These are phyloP conservation scores for Clupea harengus DNA, from an alignment of 2,113 vertebrate species.

Conservation along the genomic window DNA sequence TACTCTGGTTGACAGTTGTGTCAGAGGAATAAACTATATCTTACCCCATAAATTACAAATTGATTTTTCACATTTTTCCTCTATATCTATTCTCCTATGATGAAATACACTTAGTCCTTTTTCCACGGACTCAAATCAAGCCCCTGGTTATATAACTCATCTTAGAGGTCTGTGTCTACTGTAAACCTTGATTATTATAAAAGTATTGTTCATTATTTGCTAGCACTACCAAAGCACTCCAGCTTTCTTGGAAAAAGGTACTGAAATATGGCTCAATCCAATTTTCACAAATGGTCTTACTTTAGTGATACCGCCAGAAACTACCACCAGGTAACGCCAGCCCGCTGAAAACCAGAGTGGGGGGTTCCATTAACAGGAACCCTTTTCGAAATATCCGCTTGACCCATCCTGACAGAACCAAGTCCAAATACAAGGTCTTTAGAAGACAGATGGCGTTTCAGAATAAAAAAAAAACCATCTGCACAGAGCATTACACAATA, in stretches of 20 bases:
- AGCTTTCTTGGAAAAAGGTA: neutral
- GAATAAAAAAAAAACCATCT: neutral
- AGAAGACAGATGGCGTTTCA: neutral
- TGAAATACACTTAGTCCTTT: constrained; percentile 5
- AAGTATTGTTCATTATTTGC: constrained; percentile 22
- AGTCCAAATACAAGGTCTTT: neutral
- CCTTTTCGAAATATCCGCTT: neutral
- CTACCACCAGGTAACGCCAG: neutral
- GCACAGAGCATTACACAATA: neutral
- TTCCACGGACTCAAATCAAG: constrained; percentile 29
- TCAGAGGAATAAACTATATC: constrained; percentile 14
- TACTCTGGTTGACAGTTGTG: neutral
- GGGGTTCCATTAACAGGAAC: neutral
- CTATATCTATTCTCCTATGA: neutral
- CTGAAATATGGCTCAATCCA: constrained; percentile 47
- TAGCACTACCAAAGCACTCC: constrained; percentile 33
- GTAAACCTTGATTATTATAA: constrained; percentile 44
- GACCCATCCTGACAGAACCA: neutral
- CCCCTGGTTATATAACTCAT: constrained; percentile 40
- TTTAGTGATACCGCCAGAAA: neutral
- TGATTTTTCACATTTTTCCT: neutral
- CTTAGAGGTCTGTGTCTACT: constrained; percentile 43
- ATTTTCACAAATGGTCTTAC: constrained; percentile 17
- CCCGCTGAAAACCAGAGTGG: neutral
- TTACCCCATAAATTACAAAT: constrained; percentile 12